Evolutionary conservation across 2,113 vertebrate genomes (phyloP), one percentile per base, ranked within the genome.

Genomic region (Anolis carolinensis): DNA sequence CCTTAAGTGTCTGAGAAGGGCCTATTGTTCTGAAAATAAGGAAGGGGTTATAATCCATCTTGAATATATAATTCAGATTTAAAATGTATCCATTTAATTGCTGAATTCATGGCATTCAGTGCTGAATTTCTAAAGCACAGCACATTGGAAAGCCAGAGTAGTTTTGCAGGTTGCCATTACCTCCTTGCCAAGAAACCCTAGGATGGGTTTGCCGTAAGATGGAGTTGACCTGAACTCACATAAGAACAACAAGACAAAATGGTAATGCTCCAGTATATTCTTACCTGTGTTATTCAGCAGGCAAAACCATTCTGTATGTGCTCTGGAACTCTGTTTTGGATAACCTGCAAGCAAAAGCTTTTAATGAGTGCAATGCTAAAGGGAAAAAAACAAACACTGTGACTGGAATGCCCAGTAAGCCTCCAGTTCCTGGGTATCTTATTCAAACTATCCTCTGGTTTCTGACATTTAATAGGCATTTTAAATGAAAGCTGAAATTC

Each of bases 1-100:
- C 50, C 71, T 3, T 0, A 0, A 36, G 1, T 2, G 44, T 7
- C 1, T 18, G 50, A 70, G 62, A 63, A 82, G 32, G 72, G 67
- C 30, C 14, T 30, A 0, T 34, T 67, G 65, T 71, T 79, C 0
- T 21, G 34, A 34, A 10, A 30, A 8, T 3, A 39, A 74, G 50
- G 79, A 23, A 32, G 48, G 21, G 21, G 18, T 27, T 63, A 44
- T 39, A 81, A 55, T 65, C 7, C 52, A 32, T 52, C 6, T 65
- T 32, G 10, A 44, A 79, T n/a, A 32, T 32, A 48, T 23, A 75
- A 11, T 59, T 0, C 39, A 36, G 3, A 20, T 21, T 67, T 80
- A 62, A 11, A 18, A 21, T 50, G 30, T 48, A 36, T 27, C 36
- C 16, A 48, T 48, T 30, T 65, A 21, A 27, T 65, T 65, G 21